A percentile compares a stretch with the other conserved stretches of the same genome.
phyloP scores from a whole-genome alignment of 2,888 invertebrate species.

The Tinea pellionella region DNA sequence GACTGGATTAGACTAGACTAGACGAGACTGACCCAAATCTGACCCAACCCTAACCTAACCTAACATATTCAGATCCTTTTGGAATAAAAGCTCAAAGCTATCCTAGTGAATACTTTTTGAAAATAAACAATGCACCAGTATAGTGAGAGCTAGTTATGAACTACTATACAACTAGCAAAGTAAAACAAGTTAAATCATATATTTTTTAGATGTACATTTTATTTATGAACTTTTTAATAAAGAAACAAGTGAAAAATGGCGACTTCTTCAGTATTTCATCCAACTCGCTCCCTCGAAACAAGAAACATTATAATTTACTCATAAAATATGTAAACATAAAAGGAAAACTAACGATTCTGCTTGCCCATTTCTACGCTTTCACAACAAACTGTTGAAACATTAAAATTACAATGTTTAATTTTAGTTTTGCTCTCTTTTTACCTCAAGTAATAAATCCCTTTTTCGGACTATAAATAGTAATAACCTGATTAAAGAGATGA shows the following conservation, averaged over 20 bases:
- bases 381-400: neutral
- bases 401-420: neutral
- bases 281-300: neutral
- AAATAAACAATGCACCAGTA: no score
- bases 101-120: no score
- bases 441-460: neutral
- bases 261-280: neutral
- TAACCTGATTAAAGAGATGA: no score
- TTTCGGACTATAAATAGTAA: no score
- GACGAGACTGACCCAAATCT: no score
- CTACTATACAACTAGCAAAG: no score
- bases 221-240: neutral
- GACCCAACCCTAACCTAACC: no score
- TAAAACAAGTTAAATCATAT: no score
- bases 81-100: no score
- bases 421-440: neutral
- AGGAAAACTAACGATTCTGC: neutral
- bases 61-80: no score
- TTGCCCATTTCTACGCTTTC: neutral
- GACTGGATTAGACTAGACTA: no score
- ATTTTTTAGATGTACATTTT: neutral
- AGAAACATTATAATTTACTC: neutral
- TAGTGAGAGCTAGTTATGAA: no score
- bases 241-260: neutral
- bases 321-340: neutral